Conservation (phyloP, 2,113 vertebrate species). For the Percina caprodes region DNA sequence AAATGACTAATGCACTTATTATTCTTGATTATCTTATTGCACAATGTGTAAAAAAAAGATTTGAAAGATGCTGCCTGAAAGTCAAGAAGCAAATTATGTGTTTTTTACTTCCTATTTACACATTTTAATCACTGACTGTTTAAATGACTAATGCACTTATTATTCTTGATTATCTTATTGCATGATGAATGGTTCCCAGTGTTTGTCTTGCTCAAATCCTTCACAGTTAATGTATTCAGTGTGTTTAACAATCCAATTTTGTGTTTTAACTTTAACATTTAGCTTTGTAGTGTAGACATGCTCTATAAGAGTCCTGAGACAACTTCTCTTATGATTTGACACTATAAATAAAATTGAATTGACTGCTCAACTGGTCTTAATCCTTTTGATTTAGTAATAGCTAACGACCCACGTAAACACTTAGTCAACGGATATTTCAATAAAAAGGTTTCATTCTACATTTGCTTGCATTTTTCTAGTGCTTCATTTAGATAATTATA, state of each 20-base stretch:
- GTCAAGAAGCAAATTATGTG: neutral
- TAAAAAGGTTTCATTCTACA: constrained; percentile 23
- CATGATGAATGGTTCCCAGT: neutral
- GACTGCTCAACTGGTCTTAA: neutral
- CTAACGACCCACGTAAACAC: neutral
- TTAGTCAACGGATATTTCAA: neutral
- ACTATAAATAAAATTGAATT: no score
- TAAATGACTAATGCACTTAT: neutral
- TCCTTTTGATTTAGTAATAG: neutral
- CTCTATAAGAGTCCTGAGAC: no score
- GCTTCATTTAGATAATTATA: neutral
- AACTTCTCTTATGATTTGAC: no score
- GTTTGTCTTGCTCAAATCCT: neutral
- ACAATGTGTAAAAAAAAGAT: constrained; percentile 57
- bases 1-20: neutral
- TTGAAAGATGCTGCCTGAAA: neutral
- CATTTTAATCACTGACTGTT: neutral
- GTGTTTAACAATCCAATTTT: neutral
- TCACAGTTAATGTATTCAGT: neutral
- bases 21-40: no score
- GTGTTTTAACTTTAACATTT: neutral
- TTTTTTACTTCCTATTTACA: neutral
- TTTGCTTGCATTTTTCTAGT: neutral
- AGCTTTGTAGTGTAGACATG: neutral
- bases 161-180: no score